Base-by-base conservation (phyloP, 2,113 vertebrate species). In the Archilochus colubris region DNA sequence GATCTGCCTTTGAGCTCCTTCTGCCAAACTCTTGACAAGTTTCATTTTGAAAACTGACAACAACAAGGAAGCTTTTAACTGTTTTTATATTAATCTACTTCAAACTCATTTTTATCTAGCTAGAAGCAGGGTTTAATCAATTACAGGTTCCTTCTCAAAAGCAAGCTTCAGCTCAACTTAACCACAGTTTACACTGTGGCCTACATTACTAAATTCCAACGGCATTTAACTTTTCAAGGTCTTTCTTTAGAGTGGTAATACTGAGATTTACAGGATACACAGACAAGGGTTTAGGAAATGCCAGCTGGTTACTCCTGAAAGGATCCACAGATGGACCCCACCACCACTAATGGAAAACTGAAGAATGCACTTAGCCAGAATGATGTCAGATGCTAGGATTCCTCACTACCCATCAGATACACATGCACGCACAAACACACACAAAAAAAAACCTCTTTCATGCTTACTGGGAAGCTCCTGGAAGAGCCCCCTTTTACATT, bases 171-270 rank as follows among this genome's bases (percentile, higher is more conserved):
- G 88, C 72, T 97, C 95, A 97, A 93, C 95, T 82, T 94, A 85
- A 86, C 97, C 97, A 89, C 97, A 96, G 95, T 98, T 97, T 97
- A 97, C 92, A 94, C 78, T 94, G 95, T 92, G 86, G 95, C 97
- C 96, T 95, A 75, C 97, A 93, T 97, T 92, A 97, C 96, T 83
- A 93, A 96, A 92, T 89, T 78, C 96, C 95, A 94, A 94, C 93
- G 97, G 97, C 96, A 97, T 97, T 77, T 90, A 96, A 97, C 84
- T 95, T 96, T 70, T 80, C 82, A 30, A 62, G 58, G 85, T 83
- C 95, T 89, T 79, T 75, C 95, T 96, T 96, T 82, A 70, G 86
- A 94, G 91, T 92, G 95, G 96, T 88, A 91, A 91, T 8, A 46
- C 86, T 69, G 75, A 40, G 88, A 68, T 97, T 88, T 90, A 92